phyloP scores from a whole-genome alignment of 2,113 vertebrate genomes.

The Chaetorhynchus papuensis region DNA sequence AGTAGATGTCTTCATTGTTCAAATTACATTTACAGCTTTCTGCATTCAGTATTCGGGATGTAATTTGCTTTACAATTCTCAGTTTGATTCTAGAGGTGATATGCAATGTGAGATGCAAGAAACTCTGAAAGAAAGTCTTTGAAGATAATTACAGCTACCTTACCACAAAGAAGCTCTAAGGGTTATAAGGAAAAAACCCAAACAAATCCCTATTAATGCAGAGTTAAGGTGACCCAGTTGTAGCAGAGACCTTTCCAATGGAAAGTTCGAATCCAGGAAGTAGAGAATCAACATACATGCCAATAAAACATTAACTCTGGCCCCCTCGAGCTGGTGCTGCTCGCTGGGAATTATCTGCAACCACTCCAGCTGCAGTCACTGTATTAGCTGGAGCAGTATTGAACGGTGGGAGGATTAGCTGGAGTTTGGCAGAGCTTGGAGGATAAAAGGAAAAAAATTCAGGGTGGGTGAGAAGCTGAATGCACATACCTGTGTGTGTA shows the following conservation, averaged over 20 bases:
- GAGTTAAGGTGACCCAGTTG: slow-evolving; percentile 1
- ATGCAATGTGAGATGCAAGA: slow-evolving; percentile 15
- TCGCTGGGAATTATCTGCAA: background rate
- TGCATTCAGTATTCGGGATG: background rate
- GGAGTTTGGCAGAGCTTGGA: background rate
- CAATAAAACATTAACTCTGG: slow-evolving; percentile 3
- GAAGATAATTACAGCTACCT: slow-evolving; percentile 62
- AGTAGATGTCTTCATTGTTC: background rate
- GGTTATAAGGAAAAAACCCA: slow-evolving; percentile 16
- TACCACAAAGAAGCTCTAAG: slow-evolving; percentile 43
- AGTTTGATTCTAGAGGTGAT: background rate
- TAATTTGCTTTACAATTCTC: slow-evolving; percentile 44
- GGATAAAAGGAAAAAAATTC: background rate
- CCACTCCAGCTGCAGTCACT: background rate
- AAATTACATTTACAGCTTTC: background rate
- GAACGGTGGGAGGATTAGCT: background rate
- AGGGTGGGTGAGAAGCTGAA: background rate
- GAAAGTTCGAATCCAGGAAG: slow-evolving; percentile 11
- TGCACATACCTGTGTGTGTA: background rate
- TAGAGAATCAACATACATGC: background rate
- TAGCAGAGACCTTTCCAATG: background rate
- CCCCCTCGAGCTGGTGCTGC: background rate
- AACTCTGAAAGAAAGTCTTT: slow-evolving; percentile 60
- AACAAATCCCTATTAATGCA: background rate
- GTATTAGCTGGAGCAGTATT: background rate